These are phyloP conservation scores for Nephotettix cincticeps DNA, from an alignment of 1,140 invertebrate genomes.

Conservation along the genomic window DNA sequence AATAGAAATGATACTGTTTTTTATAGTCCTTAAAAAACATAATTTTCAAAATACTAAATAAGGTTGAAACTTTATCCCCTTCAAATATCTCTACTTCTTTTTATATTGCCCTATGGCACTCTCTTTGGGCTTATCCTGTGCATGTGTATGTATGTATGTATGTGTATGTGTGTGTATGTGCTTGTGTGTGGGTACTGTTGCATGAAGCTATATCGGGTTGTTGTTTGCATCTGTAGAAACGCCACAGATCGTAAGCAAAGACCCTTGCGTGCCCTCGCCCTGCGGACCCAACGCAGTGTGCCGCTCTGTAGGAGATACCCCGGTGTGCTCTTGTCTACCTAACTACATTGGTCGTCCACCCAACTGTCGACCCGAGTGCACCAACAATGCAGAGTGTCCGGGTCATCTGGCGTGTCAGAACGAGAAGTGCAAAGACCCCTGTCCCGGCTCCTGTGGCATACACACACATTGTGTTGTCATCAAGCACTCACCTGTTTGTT, in stretches of 20 bases:
- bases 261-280: constrained; percentile 76
- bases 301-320: constrained; percentile 63
- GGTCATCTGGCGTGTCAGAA: constrained; percentile 77
- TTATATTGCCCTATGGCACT: background rate
- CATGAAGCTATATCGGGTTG: background rate
- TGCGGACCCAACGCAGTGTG: constrained; percentile 81
- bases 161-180: background rate
- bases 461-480: constrained; percentile 78
- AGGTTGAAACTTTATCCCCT: no score
- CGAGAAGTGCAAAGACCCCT: constrained; percentile 78
- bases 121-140: background rate
- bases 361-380: constrained; percentile 79
- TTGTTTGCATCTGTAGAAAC: background rate
- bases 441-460: constrained; percentile 79
- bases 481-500: constrained; percentile 78
- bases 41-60: no score
- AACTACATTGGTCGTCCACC: constrained; percentile 77
- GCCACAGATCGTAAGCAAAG: constrained; percentile 45
- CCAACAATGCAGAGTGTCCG: constrained; percentile 77
- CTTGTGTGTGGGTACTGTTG: background rate
- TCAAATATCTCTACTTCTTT: no score
- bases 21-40: no score
- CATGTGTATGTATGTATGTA: background rate
- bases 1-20: no score
- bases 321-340: constrained; percentile 74